Evolutionary conservation across 2,113 vertebrate genomes (phyloP).

Genomic region (Oncorhynchus nerka): DNA sequence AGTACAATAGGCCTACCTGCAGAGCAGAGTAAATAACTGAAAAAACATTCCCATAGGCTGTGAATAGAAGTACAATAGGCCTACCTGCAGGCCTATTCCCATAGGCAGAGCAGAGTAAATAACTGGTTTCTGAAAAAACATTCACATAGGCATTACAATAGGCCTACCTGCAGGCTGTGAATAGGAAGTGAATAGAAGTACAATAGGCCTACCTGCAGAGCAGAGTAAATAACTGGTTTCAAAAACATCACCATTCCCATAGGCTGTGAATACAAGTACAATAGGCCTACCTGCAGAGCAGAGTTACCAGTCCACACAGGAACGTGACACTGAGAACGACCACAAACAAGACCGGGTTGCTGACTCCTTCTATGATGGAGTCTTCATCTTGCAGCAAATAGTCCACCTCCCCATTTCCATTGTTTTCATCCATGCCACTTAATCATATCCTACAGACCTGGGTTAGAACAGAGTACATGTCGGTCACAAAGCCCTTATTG

Average conservation of each 20-base stretch:
- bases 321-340: slow-evolving; percentile 86
- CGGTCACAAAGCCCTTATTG: neutral
- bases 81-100: too few species aligned
- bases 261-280: too few species aligned
- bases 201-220: too few species aligned
- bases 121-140: too few species aligned
- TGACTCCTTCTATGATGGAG: slow-evolving; percentile 94
- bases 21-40: too few species aligned
- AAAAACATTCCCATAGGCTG: too few species aligned
- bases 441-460: slow-evolving; percentile 62
- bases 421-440: slow-evolving; percentile 86
- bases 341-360: slow-evolving; percentile 91
- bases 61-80: too few species aligned
- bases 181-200: too few species aligned
- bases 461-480: slow-evolving; percentile 14
- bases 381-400: slow-evolving; percentile 83
- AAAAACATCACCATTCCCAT: neutral
- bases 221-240: neutral
- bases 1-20: too few species aligned
- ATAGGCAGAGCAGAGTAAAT: too few species aligned
- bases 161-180: too few species aligned
- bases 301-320: slow-evolving; percentile 83
- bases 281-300: slow-evolving; percentile 85
- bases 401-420: slow-evolving; percentile 79
- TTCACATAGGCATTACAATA: too few species aligned